A percentile compares a stretch with the other conserved stretches of the same genome.
phyloP scores from a whole-genome alignment of 2,888 invertebrate genomes.

The Linnaemya vulpina region DNA sequence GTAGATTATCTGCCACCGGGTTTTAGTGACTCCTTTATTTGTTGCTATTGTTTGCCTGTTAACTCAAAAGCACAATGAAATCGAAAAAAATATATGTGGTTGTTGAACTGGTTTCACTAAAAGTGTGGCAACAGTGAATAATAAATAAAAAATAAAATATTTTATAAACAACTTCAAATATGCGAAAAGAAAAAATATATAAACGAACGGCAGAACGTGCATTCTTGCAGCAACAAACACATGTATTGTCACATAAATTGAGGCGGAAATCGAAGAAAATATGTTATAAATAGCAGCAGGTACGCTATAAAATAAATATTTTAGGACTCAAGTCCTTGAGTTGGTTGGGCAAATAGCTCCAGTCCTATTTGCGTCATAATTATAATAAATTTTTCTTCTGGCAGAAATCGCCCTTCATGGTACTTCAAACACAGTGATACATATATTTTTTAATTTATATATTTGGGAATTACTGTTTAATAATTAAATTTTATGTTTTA shows the following conservation, averaged over 20 bases:
- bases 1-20: slow-evolving; percentile 70
- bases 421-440: no score
- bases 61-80: slow-evolving; percentile 33
- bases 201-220: slow-evolving; percentile 12
- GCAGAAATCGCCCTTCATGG: no score
- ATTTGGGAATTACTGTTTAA: no score
- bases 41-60: slow-evolving; percentile 14
- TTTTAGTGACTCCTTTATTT: slow-evolving; percentile 63
- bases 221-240: slow-evolving; percentile 28
- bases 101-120: slow-evolving; percentile 57
- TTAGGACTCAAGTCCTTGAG: no score
- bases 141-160: slow-evolving; percentile 23
- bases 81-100: slow-evolving; percentile 56
- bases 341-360: no score
- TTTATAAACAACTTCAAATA: slow-evolving; percentile 46
- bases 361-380: no score
- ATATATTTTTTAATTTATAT: no score
- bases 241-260: slow-evolving; percentile 46
- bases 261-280: slow-evolving; percentile 18
- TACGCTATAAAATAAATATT: slow-evolving; percentile 9
- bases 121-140: slow-evolving; percentile 62
- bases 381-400: no score
- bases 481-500: no score
- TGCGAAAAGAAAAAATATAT: not conserved
- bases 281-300: not conserved